Evolutionary conservation across 2,797 vertebrate genomes (phyloP), one percentile per base, ranked within the genome.

Genomic region (Pantherophis vulpinus): DNA sequence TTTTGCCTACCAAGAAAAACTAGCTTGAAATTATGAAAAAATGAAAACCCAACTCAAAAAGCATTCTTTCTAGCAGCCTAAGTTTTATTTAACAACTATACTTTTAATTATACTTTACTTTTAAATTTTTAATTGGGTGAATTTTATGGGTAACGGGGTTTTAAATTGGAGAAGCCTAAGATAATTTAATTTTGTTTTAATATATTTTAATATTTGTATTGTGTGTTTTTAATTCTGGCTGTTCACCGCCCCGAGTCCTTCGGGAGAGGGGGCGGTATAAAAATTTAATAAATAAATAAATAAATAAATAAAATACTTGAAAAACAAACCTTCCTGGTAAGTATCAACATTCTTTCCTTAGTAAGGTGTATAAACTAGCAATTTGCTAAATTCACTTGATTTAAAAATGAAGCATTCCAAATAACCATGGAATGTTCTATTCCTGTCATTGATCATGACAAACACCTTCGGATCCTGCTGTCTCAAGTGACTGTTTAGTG

Each of bases 341-440:
- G 6, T 37, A 58, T 91, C 37, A 90, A 51, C 42, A 59, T n/a
- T 32, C 29, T 13, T 51, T 27, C 8, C 32, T 58, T 70, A 63
- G 59, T 87, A 58, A 60, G 59, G 47, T 91, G n/a, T 1, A 94
- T 83, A 32, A 74, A 25, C 91, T 89, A 92, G 86, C 18, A 94
- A 70, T 6, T 91, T 83, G 20, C 37, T 47, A 83, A 83, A 83
- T 83, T 47, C 79, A 25, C 11, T 47, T 83, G 20, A 83, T 83
- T 47, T 25, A 25, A 23, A 83, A 83, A 83, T 47, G 4, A 12
- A 47, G 37, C 42, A 83, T 47, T 83, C 20, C 37, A 47, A 47
- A 25, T 10, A 83, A 79, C 8, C 47, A 25, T 83, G 42, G 42
- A 47, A 83, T 23, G 18, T 79, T 42, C 74, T 79, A 23, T 47